These are phyloP conservation scores for Botrylloides violaceus DNA, from an alignment of 23 tunicate genomes.

Conservation along the genomic window DNA sequence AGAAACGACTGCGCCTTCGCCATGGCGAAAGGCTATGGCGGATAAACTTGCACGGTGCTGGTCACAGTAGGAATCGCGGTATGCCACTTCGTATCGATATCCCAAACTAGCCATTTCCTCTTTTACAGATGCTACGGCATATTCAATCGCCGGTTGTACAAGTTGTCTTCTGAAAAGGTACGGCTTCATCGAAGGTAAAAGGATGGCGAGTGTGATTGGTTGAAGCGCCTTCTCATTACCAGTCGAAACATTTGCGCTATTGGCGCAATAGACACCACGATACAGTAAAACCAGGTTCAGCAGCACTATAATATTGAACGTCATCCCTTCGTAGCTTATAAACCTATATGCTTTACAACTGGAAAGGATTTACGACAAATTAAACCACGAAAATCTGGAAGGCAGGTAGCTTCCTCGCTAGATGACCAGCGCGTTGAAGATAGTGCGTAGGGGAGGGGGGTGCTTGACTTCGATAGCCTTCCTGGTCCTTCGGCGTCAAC, in stretches of 20 bases:
- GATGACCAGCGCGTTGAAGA: too few relatives aligned
- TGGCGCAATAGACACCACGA: background rate
- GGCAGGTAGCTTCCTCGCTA: too few relatives aligned
- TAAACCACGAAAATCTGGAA: too few relatives aligned
- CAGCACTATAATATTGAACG: too few relatives aligned
- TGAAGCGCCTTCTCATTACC: background rate
- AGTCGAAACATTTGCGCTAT: background rate
- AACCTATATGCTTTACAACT: too few relatives aligned
- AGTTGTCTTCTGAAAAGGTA: conserved; percentile 49
- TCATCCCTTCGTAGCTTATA: too few relatives aligned
- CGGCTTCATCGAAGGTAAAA: conserved; percentile 36
- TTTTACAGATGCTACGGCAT: conserved; percentile 34
- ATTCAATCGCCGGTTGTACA: conserved; percentile 56
- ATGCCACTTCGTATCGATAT: conserved; percentile 24
- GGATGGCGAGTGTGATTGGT: conserved; percentile 28
- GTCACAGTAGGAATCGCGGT: conserved; percentile 51
- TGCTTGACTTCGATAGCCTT: too few relatives aligned
- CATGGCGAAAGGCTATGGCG: conserved; percentile 46
- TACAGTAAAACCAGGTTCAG: too few relatives aligned
- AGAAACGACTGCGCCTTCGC: background rate
- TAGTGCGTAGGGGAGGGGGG: too few relatives aligned
- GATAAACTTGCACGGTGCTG: conserved; percentile 31
- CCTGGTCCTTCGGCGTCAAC: too few relatives aligned
- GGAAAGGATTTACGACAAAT: too few relatives aligned
- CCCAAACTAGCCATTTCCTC: background rate